Evolutionary conservation across 2,888 invertebrate species (phyloP), one percentile per base, ranked within the genome.

Genomic region (Odontocerum albicorne): DNA sequence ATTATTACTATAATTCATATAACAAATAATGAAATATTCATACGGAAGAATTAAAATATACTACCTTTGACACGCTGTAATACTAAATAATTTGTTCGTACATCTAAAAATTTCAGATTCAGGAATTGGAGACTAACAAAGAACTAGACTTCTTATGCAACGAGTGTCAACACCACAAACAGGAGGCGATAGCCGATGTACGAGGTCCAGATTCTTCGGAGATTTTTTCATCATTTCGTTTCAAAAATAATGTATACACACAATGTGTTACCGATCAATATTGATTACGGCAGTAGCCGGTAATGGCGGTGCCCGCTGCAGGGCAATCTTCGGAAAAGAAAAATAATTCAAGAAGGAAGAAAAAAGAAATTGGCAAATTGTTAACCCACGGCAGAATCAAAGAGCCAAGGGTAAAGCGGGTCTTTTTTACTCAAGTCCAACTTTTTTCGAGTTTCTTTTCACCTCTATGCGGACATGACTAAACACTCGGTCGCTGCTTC

Each of bases 401-500:
- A 8, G 13, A 12, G 6, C 13, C 13, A 15, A 13, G 4, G 6
- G 20, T 20, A 4, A 40, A 16, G 21, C 19, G 21, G 10, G 6
- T 20, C 40, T 40, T 40, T 40, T 17, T 21, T 12, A 16, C 17
- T 40, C 21, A 12, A 17, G 2, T 4, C 15, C 20, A 12, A 19
- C n/a, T 20, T 12, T 40, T 21, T 21, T 35, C 42, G 16, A 10
- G 22, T 10, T 42, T 50, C 43, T 42, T 27, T 42, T 33, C n/a
- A 21, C 33, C 21, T 6, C 42, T 17, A 20, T 33, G 50, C 15
- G 42, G 27, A 39, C 17, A 17, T 16, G 49, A 39, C 32, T 49
- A 49, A 47, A 55, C 55, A 51, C 54, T 77, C 69, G 72, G 62
- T 63, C 50, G 54, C 59, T 59, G 62, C 50, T 60, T 57, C 46